Percentiles rank a stretch among this genome's conserved stretches.
These are phyloP conservation scores for Ellobium chinense DNA, from an alignment of 2,888 invertebrate genomes.

Conservation along the genomic window DNA sequence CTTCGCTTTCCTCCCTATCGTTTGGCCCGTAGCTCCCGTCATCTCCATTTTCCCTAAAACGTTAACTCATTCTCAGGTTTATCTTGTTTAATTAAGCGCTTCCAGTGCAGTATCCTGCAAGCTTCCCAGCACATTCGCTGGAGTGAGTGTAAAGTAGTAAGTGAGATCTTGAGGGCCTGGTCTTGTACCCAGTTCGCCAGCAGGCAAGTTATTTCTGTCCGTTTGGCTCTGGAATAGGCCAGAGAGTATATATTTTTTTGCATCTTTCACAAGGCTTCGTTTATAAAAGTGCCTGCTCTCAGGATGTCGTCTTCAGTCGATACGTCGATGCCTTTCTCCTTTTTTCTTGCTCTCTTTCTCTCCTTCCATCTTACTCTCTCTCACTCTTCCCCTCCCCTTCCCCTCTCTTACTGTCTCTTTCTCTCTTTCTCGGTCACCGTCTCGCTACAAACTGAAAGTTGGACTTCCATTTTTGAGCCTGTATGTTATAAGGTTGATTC, in stretches of 20 bases:
- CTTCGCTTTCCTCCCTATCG: too few relatives aligned
- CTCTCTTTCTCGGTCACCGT: background rate
- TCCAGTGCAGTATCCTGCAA: background rate
- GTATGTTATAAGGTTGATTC: background rate
- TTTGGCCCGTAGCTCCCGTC: background rate
- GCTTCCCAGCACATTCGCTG: background rate
- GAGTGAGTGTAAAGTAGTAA: too few relatives aligned
- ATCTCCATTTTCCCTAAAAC: too few relatives aligned
- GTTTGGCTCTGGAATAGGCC: too few relatives aligned
- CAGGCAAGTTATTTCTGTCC: too few relatives aligned
- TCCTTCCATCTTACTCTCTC: background rate
- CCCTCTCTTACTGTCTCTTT: constrained; percentile 13
- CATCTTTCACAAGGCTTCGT: too few relatives aligned
- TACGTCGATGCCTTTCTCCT: constrained; percentile 2
- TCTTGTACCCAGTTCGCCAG: too few relatives aligned
- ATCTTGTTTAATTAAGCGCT: background rate
- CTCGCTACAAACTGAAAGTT: background rate
- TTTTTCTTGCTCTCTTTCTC: constrained; percentile 10
- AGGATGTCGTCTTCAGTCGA: background rate
- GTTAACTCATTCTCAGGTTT: background rate
- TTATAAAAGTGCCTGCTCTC: too few relatives aligned
- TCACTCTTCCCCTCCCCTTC: constrained; percentile 1
- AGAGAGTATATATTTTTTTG: too few relatives aligned
- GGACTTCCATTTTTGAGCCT: background rate
- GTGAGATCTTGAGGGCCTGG: too few relatives aligned